Percentiles rank a stretch among this genome's conserved stretches.
These are phyloP conservation scores for Amblyraja radiata DNA, from an alignment of 2,797 vertebrate species.

Conservation along the genomic window DNA sequence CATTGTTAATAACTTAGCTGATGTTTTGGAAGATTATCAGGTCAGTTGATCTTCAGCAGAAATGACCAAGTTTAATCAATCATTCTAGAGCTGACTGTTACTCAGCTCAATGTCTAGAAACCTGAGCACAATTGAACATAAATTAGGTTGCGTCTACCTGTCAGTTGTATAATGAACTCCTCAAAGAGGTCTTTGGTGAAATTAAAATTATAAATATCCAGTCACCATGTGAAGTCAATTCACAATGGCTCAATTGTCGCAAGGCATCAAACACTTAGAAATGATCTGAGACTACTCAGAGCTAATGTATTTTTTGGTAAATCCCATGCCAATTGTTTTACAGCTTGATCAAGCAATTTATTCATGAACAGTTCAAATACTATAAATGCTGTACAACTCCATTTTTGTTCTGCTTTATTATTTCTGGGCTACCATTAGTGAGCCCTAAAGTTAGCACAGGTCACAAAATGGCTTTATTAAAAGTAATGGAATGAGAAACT, in stretches of 20 bases:
- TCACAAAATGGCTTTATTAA: not conserved
- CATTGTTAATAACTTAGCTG: not conserved
- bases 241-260: not conserved
- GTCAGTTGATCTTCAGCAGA: not conserved
- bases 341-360: not conserved
- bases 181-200: not conserved
- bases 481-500: not conserved
- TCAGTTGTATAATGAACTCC: not conserved
- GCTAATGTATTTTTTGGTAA: not conserved
- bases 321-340: not conserved
- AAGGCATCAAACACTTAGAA: not conserved
- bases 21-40: not conserved
- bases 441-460: not conserved
- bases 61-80: not conserved
- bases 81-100: not conserved
- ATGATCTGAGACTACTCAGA: not conserved
- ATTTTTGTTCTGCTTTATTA: not conserved
- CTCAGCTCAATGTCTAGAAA: not conserved
- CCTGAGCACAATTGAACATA: not conserved
- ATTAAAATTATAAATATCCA: not conserved
- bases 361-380: not conserved
- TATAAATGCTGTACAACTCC: not conserved
- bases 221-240: not conserved
- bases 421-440: slow-evolving; percentile 8
- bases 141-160: not conserved